A percentile compares a stretch with the other conserved stretches of the same genome.
These are phyloP conservation scores for Scaptomyza pallida DNA, from an alignment of 1,140 invertebrate genomes.

Conservation along the genomic window DNA sequence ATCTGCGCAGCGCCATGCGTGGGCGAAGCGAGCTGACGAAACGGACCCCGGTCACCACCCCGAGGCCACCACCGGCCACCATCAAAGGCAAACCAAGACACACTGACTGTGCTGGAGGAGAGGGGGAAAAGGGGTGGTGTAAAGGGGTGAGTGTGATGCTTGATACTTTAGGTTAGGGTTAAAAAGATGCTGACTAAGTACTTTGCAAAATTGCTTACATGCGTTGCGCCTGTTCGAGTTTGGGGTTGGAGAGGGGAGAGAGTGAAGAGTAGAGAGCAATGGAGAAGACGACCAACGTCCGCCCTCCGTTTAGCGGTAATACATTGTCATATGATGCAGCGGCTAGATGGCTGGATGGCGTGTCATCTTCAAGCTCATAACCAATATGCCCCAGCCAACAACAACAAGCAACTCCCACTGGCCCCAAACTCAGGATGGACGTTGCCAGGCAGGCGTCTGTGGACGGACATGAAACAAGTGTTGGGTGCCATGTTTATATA, in stretches of 20 bases:
- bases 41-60: conserved; percentile 58
- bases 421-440: conserved; percentile 18
- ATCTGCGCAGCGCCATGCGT: conserved; percentile 72
- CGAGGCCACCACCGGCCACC: conserved; percentile 39
- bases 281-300: not conserved
- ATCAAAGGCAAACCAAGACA: conserved; percentile 23
- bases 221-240: conserved; percentile 49
- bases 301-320: conserved; percentile 62
- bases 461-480: conserved; percentile 66
- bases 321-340: conserved; percentile 69
- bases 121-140: not conserved
- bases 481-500: conserved; percentile 75
- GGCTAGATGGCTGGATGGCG: conserved; percentile 18
- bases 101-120: no score
- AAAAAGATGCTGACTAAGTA: conserved; percentile 81
- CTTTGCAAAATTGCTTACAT: conserved; percentile 80
- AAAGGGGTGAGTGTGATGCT: not conserved
- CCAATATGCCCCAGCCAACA: not conserved
- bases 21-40: conserved; percentile 44
- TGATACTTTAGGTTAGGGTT: conserved; percentile 43
- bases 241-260: not conserved
- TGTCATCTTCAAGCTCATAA: conserved; percentile 38
- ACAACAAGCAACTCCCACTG: not conserved
- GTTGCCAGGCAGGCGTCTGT: conserved; percentile 33
- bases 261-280: not conserved